Evolutionary conservation across 2,113 vertebrate species (phyloP).

Genomic region (Tretioscincus oriximinensis): DNA sequence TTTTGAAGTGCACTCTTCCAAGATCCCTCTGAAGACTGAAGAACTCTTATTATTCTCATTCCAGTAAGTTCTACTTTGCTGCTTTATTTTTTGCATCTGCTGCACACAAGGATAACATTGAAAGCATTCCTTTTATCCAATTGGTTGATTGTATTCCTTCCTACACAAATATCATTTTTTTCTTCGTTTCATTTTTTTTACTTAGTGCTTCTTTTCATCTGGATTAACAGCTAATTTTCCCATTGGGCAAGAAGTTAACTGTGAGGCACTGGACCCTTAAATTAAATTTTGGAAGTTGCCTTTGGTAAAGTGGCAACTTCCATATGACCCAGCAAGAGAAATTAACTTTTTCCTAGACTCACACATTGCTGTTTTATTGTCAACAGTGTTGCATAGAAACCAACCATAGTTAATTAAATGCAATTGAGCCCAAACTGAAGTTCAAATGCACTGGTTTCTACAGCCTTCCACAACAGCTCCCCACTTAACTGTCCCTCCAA

Average conservation of each 20-base stretch:
- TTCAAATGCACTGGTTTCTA: neutral
- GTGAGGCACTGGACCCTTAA: neutral
- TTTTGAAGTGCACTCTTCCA: constrained; percentile 43
- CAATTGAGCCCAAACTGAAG: too few species aligned
- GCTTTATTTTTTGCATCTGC: constrained; percentile 35
- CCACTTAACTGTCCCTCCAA: neutral
- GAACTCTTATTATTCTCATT: constrained; percentile 45
- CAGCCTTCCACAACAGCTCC: neutral
- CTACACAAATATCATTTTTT: neutral
- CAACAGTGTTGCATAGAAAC: neutral
- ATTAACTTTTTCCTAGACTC: neutral
- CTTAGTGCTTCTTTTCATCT: neutral
- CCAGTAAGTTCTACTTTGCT: constrained; percentile 19
- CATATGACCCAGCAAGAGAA: neutral
- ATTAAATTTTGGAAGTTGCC: neutral
- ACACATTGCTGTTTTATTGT: neutral
- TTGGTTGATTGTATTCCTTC: neutral
- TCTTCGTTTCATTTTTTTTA: neutral
- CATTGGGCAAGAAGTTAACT: neutral
- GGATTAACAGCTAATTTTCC: neutral
- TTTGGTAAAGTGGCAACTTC: neutral
- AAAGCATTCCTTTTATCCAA: constrained; percentile 6
- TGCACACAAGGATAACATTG: constrained; percentile 19
- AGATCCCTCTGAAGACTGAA: constrained; percentile 35
- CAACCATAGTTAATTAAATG: neutral